Evolutionary conservation across 2,797 vertebrate species (phyloP).

Genomic region (Acipenser ruthenus): DNA sequence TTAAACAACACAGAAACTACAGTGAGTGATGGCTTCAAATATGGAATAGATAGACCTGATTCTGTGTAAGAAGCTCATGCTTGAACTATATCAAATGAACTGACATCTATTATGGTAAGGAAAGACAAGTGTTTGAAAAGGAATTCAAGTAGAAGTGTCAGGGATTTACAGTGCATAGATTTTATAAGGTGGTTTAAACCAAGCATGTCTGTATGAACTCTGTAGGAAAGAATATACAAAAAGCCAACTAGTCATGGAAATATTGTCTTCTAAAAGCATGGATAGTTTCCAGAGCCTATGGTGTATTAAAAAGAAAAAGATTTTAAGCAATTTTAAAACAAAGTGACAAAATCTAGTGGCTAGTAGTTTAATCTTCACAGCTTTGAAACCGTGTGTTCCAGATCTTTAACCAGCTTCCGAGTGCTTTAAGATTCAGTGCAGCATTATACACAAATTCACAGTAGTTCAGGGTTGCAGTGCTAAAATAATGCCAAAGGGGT

Average conservation of each 20-base stretch:
- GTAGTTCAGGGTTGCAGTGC: slow-evolving; percentile 12
- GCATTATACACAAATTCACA: slow-evolving; percentile 2
- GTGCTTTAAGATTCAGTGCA: slow-evolving; percentile 4
- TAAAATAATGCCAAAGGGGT: slow-evolving; percentile 29
- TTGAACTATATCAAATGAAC: slow-evolving; percentile 95
- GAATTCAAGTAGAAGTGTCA: slow-evolving; percentile 95
- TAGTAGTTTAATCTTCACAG: background rate
- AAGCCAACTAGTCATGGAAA: slow-evolving; percentile 66
- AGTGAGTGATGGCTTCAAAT: slow-evolving; percentile 93
- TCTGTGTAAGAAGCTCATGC: slow-evolving; percentile 78
- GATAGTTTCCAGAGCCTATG: slow-evolving; percentile 79
- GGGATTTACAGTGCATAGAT: slow-evolving; percentile 83
- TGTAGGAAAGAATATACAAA: slow-evolving; percentile 84
- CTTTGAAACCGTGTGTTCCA: slow-evolving; percentile 1
- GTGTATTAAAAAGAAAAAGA: slow-evolving; percentile 64
- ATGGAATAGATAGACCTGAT: slow-evolving; percentile 86
- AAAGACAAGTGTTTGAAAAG: slow-evolving; percentile 97
- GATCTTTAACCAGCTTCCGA: background rate
- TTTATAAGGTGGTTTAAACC: slow-evolving; percentile 98
- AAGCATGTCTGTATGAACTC: slow-evolving; percentile 95
- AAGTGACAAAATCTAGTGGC: background rate
- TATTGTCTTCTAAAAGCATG: slow-evolving; percentile 87
- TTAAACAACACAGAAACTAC: slow-evolving; percentile 92
- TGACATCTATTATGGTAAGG: slow-evolving; percentile 98
- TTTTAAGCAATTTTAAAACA: slow-evolving; percentile 9